Evolutionary conservation across 2,113 vertebrate genomes (phyloP).

Genomic region (Ornithorhynchus anatinus): DNA sequence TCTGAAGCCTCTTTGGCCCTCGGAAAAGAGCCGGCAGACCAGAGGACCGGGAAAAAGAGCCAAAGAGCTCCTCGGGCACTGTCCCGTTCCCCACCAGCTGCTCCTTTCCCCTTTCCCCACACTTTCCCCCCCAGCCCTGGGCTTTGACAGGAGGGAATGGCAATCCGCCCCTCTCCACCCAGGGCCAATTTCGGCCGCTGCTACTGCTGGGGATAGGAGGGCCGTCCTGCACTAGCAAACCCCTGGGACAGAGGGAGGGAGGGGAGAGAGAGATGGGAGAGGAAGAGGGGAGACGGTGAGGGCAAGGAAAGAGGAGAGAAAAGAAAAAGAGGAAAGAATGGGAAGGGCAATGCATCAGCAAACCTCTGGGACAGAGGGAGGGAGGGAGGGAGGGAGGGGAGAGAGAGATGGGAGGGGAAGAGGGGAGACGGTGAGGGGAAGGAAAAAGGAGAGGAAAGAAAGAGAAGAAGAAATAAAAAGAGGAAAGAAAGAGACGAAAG

Average conservation of each 20-base stretch:
- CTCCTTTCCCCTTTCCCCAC: not conserved
- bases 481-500: no score
- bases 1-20: not conserved
- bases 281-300: not conserved
- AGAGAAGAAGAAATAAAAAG: slow-evolving; percentile 29
- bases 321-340: no score
- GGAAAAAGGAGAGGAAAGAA: slow-evolving; percentile 44
- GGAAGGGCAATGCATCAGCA: slow-evolving; percentile 16
- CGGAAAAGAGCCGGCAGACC: not conserved
- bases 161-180: not conserved
- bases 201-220: not conserved
- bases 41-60: not conserved
- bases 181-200: not conserved
- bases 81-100: not conserved
- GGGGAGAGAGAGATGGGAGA: not conserved
- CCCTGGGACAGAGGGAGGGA: not conserved
- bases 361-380: not conserved
- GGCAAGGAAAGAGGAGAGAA: no score
- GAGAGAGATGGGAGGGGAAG: not conserved
- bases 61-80: not conserved
- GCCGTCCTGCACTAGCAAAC: not conserved
- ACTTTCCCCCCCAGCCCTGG: not conserved
- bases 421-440: not conserved
- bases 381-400: not conserved
- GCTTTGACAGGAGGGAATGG: not conserved